Conservation (phyloP, 2,797 vertebrate genomes). For the Neomorphus geoffroyi region DNA sequence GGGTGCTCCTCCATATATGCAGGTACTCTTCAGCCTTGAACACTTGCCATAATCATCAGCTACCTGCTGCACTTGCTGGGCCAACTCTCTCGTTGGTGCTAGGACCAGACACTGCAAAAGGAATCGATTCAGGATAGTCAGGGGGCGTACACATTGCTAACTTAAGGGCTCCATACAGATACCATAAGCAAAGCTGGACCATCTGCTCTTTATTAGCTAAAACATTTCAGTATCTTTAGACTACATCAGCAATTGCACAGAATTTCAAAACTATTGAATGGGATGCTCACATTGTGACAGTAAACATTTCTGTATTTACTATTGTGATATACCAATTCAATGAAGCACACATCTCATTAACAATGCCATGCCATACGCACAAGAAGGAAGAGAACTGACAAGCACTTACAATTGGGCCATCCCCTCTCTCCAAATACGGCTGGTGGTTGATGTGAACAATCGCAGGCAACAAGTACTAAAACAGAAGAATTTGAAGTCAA, state of each 20-base stretch:
- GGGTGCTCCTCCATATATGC: conserved; percentile 93
- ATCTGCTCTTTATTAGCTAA: conserved; percentile 21
- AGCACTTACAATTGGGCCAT: conserved; percentile 96
- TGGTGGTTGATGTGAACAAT: conserved; percentile 99
- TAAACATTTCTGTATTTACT: not conserved
- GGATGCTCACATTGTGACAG: not conserved
- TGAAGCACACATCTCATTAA: not conserved
- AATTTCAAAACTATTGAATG: not conserved
- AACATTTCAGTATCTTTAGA: not conserved
- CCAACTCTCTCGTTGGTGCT: conserved; percentile 95
- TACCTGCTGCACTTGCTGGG: conserved; percentile 97
- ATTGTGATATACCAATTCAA: not conserved
- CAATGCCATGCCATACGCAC: not conserved
- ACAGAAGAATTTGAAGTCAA: not conserved
- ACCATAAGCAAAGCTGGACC: not conserved
- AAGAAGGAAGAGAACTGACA: not conserved
- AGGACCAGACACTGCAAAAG: conserved; percentile 89
- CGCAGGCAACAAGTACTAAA: conserved; percentile 93
- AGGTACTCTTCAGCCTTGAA: conserved; percentile 96
- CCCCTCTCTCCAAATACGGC: conserved; percentile 95
- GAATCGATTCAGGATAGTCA: not conserved
- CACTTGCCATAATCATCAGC: conserved; percentile 93
- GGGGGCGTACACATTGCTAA: not conserved
- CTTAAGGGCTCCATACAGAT: not conserved
- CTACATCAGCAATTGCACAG: not conserved